Conservation (phyloP, 1,140 invertebrate genomes). For the Homalodisca vitripennis region DNA sequence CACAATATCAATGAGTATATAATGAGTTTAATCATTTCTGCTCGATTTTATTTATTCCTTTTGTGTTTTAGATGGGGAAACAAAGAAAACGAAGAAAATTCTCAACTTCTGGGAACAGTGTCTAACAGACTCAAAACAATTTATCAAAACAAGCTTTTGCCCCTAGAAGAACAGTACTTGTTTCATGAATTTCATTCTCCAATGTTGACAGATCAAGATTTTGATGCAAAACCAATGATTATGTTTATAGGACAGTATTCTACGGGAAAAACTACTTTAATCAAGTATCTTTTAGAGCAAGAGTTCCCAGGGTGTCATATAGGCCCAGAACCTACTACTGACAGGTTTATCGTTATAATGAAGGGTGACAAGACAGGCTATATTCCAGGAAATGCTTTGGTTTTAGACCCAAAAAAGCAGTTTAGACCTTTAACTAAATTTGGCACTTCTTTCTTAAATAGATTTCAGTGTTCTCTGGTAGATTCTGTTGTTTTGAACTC, state of each 20-base stretch:
- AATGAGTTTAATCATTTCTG: neutral
- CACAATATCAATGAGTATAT: too few relatives aligned
- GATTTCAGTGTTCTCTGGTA: slow-evolving; percentile 89
- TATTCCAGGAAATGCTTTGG: slow-evolving; percentile 72
- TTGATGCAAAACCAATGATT: slow-evolving; percentile 74
- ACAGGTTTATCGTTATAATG: slow-evolving; percentile 72
- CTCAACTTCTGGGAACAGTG: slow-evolving; percentile 50
- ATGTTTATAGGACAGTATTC: slow-evolving; percentile 73
- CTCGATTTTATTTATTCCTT: neutral
- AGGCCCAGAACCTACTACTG: slow-evolving; percentile 65
- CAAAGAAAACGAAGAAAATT: slow-evolving; percentile 49
- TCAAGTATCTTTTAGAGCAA: slow-evolving; percentile 61
- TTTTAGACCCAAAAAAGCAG: slow-evolving; percentile 71
- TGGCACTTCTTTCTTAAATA: slow-evolving; percentile 70
- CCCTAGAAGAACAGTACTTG: slow-evolving; percentile 66
- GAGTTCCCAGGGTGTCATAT: slow-evolving; percentile 68
- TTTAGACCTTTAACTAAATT: slow-evolving; percentile 65
- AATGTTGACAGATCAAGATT: slow-evolving; percentile 69
- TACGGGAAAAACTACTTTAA: slow-evolving; percentile 75
- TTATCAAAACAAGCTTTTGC: slow-evolving; percentile 64
- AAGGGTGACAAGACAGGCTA: slow-evolving; percentile 59
- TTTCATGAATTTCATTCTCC: slow-evolving; percentile 77
- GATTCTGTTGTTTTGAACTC: slow-evolving; percentile 84
- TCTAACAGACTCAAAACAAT: slow-evolving; percentile 44
- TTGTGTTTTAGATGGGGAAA: slow-evolving; percentile 50